These are phyloP conservation scores for Dendrocincla tyrannina DNA, from an alignment of 2,797 vertebrate genomes.

Conservation along the genomic window DNA sequence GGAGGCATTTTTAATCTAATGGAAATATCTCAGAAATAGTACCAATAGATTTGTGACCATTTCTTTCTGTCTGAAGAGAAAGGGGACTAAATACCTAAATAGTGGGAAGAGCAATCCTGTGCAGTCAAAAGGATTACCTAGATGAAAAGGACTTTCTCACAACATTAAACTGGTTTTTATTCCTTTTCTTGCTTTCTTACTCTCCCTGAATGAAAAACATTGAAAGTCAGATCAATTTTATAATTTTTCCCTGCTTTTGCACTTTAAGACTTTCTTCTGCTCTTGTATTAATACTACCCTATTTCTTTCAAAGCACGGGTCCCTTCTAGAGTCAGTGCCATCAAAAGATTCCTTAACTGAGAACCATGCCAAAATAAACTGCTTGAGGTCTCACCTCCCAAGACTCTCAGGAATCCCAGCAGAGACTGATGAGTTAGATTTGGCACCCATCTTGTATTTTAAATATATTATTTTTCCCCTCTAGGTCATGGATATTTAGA, in stretches of 20 bases:
- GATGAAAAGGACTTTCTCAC: not conserved
- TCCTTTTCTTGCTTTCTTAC: not conserved
- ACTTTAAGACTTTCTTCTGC: not conserved
- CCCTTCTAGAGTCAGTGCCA: not conserved
- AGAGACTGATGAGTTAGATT: conserved; percentile 63
- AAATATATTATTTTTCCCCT: conserved; percentile 47
- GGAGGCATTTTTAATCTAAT: not conserved
- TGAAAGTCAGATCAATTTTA: not conserved
- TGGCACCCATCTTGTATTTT: conserved; percentile 27
- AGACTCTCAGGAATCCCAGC: conserved; percentile 47
- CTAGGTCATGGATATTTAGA: conserved; percentile 60
- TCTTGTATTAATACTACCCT: not conserved
- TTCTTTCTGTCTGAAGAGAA: not conserved
- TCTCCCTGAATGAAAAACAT: not conserved
- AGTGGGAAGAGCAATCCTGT: not conserved
- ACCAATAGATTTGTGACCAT: not conserved
- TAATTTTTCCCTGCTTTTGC: not conserved
- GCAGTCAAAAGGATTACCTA: not conserved
- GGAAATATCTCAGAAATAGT: not conserved
- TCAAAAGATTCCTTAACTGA: conserved; percentile 47
- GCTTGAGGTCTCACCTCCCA: conserved; percentile 51
- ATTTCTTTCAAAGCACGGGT: not conserved
- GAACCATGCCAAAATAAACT: conserved; percentile 55
- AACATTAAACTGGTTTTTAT: not conserved
- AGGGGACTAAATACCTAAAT: not conserved